Evolutionary conservation across 1,140 invertebrate species (phyloP).

Genomic region (Oreohelix idahoensis): DNA sequence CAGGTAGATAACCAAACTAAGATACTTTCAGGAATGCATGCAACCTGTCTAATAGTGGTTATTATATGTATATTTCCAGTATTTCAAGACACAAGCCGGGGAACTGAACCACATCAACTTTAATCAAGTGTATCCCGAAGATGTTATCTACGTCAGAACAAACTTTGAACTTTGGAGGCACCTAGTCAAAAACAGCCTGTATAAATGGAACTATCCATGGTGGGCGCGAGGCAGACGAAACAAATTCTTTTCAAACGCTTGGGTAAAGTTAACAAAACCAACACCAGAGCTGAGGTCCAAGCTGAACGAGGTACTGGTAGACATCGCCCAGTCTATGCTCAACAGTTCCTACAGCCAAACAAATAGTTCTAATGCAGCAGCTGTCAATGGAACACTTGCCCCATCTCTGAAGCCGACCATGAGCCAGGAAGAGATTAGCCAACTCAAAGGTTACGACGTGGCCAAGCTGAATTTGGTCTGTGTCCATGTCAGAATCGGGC

Average conservation of each 20-base stretch:
- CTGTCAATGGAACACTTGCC: not conserved
- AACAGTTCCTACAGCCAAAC: too few species aligned
- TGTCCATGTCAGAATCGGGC: not conserved
- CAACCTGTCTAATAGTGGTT: too few species aligned
- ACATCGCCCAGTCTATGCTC: not conserved
- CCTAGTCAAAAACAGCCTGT: not conserved
- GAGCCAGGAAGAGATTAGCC: not conserved
- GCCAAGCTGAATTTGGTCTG: not conserved
- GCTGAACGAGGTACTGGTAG: not conserved
- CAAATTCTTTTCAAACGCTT: not conserved
- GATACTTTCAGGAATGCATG: too few species aligned
- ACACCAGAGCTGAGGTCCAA: not conserved
- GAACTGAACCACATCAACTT: too few species aligned
- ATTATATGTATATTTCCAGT: too few species aligned
- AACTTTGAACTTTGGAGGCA: not conserved
- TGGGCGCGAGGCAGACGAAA: not conserved
- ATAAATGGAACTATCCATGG: not conserved
- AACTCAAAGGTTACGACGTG: not conserved
- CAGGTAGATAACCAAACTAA: too few species aligned
- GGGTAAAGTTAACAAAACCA: not conserved
- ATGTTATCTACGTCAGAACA: slow-evolving; percentile 4
- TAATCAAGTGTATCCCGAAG: slow-evolving; percentile 2
- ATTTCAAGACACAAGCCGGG: too few species aligned
- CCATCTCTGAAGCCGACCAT: too few species aligned
- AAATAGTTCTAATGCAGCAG: not conserved